Base-by-base conservation (phyloP, 2,797 vertebrate species). In the Aythya fuligula region DNA sequence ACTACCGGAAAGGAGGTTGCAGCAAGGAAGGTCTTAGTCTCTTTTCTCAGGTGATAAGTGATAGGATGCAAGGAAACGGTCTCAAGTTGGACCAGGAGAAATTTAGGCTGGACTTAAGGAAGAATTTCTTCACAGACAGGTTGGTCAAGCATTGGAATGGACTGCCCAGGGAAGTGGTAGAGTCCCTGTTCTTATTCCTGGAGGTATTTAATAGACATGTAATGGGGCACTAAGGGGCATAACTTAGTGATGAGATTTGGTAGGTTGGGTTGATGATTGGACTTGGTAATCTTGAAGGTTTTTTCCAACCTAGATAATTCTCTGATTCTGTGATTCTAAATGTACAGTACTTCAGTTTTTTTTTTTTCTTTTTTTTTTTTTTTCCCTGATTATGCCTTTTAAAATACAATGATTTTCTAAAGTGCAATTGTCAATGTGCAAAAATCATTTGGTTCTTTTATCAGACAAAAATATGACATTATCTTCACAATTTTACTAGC, bases 401-500 rank as follows among this genome's bases (percentile, higher is more conserved):
- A 56, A 87, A 75, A 22, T 18, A 43, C 57, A 34, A 64, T 49
- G 34, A 13, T 19, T 53, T 6, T 54, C 39, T 84, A 56, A 56
- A 4, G 3, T 56, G 6, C 2, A 45, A 20, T n/a, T 85, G 5
- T 22, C 10, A 45, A 38, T 57, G 3, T 30, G n/a, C 10, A 76
- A 64, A 67, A 58, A 11, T 6, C 8, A 38, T 67, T 62, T 79
- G 1, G 2, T 70, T 11, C 9, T 69, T 83, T 66, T 61, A 45
- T 56, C 14, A 4, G 3, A 3, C 8, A 69, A 81, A 94, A n/a
- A 0, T 1, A 8, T 8, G 8, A 8, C 5, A n/a, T 60, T 49
- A 56, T 20, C 16, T 87, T 87, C 27, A n/a, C 8, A 56, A 43
- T 72, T 70, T 75, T 75, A 11, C 3, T 20, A 51, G 3, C 3